Evolutionary conservation across 2,113 vertebrate genomes (phyloP), one percentile per base, ranked within the genome.

Genomic region (Sterna hirundo): DNA sequence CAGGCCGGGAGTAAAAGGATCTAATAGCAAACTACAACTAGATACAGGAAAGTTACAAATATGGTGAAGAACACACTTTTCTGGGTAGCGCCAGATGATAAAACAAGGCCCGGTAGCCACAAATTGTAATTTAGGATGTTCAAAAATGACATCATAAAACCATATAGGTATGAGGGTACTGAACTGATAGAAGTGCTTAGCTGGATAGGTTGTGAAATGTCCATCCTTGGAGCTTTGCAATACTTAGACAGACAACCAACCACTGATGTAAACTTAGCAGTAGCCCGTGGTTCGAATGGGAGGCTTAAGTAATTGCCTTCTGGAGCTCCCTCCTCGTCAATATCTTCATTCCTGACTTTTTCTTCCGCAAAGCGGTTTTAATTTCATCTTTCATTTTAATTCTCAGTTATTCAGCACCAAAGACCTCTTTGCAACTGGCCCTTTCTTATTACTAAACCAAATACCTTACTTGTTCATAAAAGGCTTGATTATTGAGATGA

Each of bases 271-370:
- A 83, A 54, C 0, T 1, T 10, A 61, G 6, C 26, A 88, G 22
- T 6, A 62, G 10, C 36, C 5, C 6, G 1, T n/a, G 13, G 11
- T 52, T 42, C 38, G 10, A 72, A 68, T 4, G 13, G 18, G 12
- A 76, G 4, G 23, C 13, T 23, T 79, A 32, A 57, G 16, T 27
- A 71, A 51, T 18, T 46, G 4, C 11, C 3, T n/a, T 34, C 15
- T 8, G 30, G 18, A 22, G 3, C 3, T 13, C 5, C 5, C 4
- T 49, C 12, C 19, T 38, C 4, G 2, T 30, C 5, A 23, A 2
- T 46, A 15, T 55, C 19, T 68, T 27, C 9, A 17, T 66, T 52
- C 7, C 16, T 54, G 4, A 7, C 44, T 19, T 36, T 49, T 29
- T 13, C 5, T 46, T 65, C 21, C 20, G 27, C 6, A 46, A 60